These are phyloP conservation scores for Rhea americana DNA, from an alignment of 2,113 vertebrate species.

Conservation along the genomic window DNA sequence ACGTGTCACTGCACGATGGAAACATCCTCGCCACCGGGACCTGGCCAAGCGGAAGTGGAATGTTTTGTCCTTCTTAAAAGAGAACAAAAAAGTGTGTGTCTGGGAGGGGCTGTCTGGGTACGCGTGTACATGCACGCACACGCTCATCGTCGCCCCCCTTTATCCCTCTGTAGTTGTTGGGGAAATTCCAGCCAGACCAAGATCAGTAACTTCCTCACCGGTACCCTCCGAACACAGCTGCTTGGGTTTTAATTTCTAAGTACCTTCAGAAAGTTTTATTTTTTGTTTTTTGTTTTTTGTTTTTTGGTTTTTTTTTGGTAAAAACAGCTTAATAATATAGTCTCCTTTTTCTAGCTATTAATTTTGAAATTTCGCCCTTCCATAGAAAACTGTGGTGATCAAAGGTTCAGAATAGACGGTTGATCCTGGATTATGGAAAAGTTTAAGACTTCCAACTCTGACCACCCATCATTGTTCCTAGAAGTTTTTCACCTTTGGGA, in stretches of 20 bases:
- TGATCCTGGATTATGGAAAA: neutral
- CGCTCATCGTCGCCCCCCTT: neutral
- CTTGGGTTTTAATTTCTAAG: neutral
- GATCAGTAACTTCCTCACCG: neutral
- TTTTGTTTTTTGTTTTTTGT: neutral
- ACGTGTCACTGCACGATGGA: neutral
- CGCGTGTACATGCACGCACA: neutral
- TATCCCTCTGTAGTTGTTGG: neutral
- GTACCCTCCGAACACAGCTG: neutral
- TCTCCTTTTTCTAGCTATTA: neutral
- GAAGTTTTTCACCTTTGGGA: neutral
- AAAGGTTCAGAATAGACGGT: neutral
- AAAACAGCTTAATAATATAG: neutral
- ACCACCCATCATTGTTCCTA: neutral
- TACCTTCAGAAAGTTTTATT: neutral
- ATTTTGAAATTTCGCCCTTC: neutral
- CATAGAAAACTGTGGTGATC: neutral
- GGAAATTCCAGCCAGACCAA: neutral
- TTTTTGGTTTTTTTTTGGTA: neutral
- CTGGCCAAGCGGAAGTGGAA: neutral
- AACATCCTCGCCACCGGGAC: neutral
- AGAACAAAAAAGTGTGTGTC: accelerated
- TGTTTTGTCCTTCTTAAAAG: neutral
- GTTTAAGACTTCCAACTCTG: neutral
- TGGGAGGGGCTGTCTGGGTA: too few species aligned